phyloP scores from a whole-genome alignment of 2,113 vertebrate species.

The Vimba vimba region DNA sequence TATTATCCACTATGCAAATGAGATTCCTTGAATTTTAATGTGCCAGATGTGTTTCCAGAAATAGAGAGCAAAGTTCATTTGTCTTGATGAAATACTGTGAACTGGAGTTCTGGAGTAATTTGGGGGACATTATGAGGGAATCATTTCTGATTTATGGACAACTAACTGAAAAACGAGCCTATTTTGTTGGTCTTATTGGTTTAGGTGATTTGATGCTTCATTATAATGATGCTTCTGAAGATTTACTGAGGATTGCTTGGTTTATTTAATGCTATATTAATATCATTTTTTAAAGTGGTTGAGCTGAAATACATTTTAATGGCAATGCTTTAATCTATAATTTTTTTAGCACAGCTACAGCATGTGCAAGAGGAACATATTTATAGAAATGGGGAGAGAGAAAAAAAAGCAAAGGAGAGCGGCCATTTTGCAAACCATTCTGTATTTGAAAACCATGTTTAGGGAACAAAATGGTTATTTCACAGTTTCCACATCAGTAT shows the following conservation, averaged over 20 bases:
- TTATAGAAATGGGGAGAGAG: not conserved
- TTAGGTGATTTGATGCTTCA: not conserved
- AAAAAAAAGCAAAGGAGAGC: not conserved
- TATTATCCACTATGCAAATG: constrained; percentile 7
- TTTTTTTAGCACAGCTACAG: not conserved
- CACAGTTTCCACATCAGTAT: not conserved
- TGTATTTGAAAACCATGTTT: not conserved
- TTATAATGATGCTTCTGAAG: not conserved
- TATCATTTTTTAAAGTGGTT: not conserved
- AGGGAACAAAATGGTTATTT: not conserved
- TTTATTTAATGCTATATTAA: not conserved
- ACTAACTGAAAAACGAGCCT: not conserved
- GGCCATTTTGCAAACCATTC: not conserved
- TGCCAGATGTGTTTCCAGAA: constrained; percentile 1
- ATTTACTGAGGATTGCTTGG: not conserved
- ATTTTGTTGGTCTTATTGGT: not conserved
- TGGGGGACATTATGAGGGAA: not conserved
- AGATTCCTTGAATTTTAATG: not conserved
- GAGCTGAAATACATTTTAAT: not conserved
- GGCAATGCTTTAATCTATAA: not conserved
- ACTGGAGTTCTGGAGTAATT: not conserved
- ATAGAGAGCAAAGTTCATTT: not conserved
- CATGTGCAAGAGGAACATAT: not conserved
- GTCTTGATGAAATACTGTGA: constrained; percentile 17
- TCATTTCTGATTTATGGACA: not conserved